Percentiles rank a stretch among this genome's conserved stretches.
Evolutionary conservation across 2,113 vertebrate species (phyloP).

Genomic region (Leucopsar rothschildi): DNA sequence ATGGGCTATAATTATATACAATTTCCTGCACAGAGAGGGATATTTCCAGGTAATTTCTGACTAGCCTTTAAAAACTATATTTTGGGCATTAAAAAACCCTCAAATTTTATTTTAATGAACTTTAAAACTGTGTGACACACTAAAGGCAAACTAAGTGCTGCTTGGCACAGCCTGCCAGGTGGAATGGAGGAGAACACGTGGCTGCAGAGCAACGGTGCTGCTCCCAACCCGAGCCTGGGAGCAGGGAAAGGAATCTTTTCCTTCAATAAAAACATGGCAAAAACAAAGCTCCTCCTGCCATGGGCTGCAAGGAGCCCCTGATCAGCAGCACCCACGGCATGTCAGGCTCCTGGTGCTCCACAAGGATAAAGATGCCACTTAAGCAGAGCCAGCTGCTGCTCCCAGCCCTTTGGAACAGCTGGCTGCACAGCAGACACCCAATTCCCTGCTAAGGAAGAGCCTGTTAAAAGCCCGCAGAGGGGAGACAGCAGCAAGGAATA

Average conservation of each 20-base stretch:
- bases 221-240: neutral
- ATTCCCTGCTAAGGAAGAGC: neutral
- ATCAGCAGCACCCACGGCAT: neutral
- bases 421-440: neutral
- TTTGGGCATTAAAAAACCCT: neutral
- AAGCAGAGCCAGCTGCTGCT: neutral
- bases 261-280: neutral
- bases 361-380: neutral
- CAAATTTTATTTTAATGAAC: slow-evolving; percentile 7
- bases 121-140: neutral
- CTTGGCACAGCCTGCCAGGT: neutral
- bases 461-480: neutral
- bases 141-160: neutral
- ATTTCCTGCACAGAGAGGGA: slow-evolving; percentile 41
- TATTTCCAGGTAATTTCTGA: slow-evolving; percentile 49
- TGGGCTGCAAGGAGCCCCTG: neutral
- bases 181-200: neutral
- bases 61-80: neutral
- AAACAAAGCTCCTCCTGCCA: neutral
- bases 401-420: neutral
- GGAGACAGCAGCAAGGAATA: neutral
- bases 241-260: neutral
- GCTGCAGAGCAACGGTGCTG: neutral
- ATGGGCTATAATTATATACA: slow-evolving; percentile 36
- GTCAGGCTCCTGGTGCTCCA: rapidly evolving